These are phyloP conservation scores for Erythrocercus mccallii DNA, from an alignment of 2,113 vertebrate species.

Conservation along the genomic window DNA sequence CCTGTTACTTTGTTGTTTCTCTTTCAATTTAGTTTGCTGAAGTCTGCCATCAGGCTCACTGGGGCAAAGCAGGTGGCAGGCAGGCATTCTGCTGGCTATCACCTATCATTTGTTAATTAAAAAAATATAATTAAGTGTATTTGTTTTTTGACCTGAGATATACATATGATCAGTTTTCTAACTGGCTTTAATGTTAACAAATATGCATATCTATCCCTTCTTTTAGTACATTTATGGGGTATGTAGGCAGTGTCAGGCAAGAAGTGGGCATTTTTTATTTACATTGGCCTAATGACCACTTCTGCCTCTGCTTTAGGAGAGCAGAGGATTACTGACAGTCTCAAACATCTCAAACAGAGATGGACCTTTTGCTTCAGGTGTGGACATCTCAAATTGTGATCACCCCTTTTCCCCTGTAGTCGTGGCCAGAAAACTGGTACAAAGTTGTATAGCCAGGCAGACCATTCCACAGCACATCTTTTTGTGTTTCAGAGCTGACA, in stretches of 20 bases:
- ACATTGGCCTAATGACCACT: not conserved
- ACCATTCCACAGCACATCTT: not conserved
- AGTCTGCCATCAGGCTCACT: not conserved
- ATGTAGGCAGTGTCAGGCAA: not conserved
- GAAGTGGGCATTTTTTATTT: not conserved
- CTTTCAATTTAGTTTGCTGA: not conserved
- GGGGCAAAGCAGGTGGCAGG: not conserved
- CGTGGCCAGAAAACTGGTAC: not conserved
- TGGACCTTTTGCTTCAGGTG: not conserved
- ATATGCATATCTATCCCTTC: fast-evolving
- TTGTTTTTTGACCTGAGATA: not conserved
- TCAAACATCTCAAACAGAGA: not conserved
- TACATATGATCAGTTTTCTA: not conserved
- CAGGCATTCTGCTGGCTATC: not conserved
- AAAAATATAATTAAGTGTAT: not conserved
- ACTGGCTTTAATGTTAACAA: not conserved
- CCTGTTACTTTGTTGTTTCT: not conserved
- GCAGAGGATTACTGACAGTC: not conserved
- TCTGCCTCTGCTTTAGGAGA: not conserved
- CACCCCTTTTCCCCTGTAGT: not conserved
- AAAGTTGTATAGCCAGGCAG: not conserved
- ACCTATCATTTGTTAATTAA: not conserved
- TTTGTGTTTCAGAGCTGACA: not conserved
- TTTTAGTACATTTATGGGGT: not conserved
- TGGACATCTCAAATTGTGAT: not conserved